Evolutionary conservation across 64 coral and sea anemone genomes (phyloP), one percentile per base, ranked within the genome.

Genomic region (Acropora yongei): DNA sequence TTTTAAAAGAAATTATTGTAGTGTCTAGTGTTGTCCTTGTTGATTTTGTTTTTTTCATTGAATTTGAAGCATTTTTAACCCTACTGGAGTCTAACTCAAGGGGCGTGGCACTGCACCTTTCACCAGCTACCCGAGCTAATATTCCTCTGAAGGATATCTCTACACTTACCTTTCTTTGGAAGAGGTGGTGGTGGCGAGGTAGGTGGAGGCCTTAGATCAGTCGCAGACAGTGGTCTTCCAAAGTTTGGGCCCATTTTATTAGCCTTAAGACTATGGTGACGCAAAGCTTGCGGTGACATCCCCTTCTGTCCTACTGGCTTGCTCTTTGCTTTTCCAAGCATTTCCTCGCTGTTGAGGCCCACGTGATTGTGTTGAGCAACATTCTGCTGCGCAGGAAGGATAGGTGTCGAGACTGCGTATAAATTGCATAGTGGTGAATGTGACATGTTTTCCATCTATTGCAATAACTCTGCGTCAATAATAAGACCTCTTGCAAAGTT

Each of bases 161-260:
- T 8, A 63, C 5, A 14, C 79, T 72, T 91, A 97, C 95, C 85
- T 78, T 86, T 69, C 65, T 73, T 88, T 49, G 95, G 95, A 4
- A 93, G 73, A 2, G 83, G 78, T 0, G 88, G 92, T 44, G 89
- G 94, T 44, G 77, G 84, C 41, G 19, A 92, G 2, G 66, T 79
- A 14, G 94, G 92, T 13, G 91, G 74, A 14, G 89, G 88, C 40
- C 92, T 81, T 53, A 97, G 89, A 57, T 97, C 88, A 58, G 72
- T 89, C 69, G 91, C 74, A 2, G 95, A 97, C 47, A 83, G 41
- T 4, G 95, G 92, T 44, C 92, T 94, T 47, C 57, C 51, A 4
- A 55, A 4, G 50, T 84, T 76, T 65, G 47, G 61, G 9, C 72
- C 87, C 71, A 68, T 0, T 13, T 68, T 17, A 30, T 16, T 41